Conservation (phyloP, 2,113 vertebrate genomes). For the Ailuropoda melanoleuca region DNA sequence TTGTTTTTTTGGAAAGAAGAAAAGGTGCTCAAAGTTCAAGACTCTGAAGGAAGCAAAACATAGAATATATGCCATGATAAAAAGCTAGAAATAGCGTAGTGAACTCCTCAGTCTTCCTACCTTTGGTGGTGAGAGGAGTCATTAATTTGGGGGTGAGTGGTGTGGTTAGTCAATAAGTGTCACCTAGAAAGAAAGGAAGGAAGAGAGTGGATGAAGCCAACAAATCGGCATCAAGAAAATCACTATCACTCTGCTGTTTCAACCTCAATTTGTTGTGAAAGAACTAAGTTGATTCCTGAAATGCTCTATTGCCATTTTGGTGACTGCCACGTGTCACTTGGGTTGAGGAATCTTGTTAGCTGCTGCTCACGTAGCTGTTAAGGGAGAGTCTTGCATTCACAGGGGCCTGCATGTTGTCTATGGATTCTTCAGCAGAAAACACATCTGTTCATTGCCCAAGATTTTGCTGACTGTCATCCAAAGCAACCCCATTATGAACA, state of each 20-base stretch:
- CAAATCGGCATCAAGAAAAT: background rate
- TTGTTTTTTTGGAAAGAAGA: background rate
- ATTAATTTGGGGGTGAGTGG: background rate
- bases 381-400: background rate
- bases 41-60: background rate
- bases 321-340: background rate
- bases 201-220: background rate
- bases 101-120: background rate
- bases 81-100: background rate
- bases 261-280: background rate
- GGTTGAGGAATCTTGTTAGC: background rate
- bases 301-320: background rate
- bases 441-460: background rate
- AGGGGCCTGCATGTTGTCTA: background rate
- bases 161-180: background rate
- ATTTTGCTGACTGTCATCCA: background rate
- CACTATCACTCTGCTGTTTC: background rate
- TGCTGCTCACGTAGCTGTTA: background rate
- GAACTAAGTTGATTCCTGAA: background rate
- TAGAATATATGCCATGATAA: background rate
- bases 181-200: background rate
- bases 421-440: background rate
- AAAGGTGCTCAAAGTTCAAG: background rate
- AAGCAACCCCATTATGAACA: background rate
- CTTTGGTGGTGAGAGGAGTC: background rate